A percentile compares a stretch with the other conserved stretches of the same genome.
These are phyloP conservation scores for Aptenodytes forsteri DNA, from an alignment of 2,113 vertebrate species.

Conservation along the genomic window DNA sequence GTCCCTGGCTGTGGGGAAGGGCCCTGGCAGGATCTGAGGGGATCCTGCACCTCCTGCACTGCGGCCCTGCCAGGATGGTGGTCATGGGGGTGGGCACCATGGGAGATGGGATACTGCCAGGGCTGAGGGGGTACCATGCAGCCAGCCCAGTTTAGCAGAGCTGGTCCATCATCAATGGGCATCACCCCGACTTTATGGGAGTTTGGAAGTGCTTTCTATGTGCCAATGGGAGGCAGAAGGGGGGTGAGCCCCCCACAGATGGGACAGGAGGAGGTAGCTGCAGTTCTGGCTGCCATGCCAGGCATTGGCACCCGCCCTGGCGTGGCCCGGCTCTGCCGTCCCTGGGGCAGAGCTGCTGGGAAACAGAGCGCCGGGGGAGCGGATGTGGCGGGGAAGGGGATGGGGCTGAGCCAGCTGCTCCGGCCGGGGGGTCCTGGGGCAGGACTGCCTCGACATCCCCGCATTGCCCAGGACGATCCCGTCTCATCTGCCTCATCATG, in stretches of 20 bases:
- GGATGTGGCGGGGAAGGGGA: not conserved
- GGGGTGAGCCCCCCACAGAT: not conserved
- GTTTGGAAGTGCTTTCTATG: not conserved
- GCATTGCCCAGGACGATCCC: not conserved
- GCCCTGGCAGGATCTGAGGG: not conserved
- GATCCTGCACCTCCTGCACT: no score
- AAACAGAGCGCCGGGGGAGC: accelerated
- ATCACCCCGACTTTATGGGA: accelerated
- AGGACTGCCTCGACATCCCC: not conserved
- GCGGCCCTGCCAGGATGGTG: not conserved
- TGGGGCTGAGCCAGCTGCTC: not conserved
- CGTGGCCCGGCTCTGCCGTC: not conserved
- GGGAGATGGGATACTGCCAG: not conserved
- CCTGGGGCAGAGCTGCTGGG: not conserved
- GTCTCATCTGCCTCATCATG: not conserved
- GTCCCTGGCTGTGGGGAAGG: not conserved
- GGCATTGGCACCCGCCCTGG: not conserved
- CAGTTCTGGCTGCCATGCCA: not conserved
- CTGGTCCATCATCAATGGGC: accelerated
- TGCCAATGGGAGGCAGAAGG: not conserved
- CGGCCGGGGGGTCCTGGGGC: accelerated
- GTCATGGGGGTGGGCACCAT: accelerated
- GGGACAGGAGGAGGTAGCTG: no score
- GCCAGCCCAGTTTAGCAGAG: not conserved
- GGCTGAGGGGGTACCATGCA: not conserved